phyloP scores from a whole-genome alignment of 2,888 invertebrate species.

The Cryptocheilus praepositus region DNA sequence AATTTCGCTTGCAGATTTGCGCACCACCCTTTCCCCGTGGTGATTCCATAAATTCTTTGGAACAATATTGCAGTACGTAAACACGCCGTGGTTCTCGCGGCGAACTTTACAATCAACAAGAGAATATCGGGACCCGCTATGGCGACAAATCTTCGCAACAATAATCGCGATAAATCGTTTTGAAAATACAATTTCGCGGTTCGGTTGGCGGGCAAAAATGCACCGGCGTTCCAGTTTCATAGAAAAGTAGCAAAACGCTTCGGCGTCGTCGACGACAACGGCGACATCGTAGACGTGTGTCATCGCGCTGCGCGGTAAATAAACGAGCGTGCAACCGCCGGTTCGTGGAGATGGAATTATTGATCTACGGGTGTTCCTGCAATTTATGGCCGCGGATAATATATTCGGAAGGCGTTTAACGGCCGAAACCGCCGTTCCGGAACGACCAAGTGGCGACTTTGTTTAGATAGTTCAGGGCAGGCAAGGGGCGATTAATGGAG shows the following conservation, averaged over 20 bases:
- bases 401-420: conserved; percentile 70
- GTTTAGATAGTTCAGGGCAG: conserved; percentile 40
- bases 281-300: conserved; percentile 25
- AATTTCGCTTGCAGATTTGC: conserved; percentile 2
- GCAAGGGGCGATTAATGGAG: background rate
- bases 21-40: background rate
- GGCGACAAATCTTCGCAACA: too few relatives aligned
- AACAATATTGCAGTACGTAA: background rate
- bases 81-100: too few relatives aligned
- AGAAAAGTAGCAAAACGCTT: conserved; percentile 34
- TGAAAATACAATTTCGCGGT: conserved; percentile 11
- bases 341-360: conserved; percentile 68
- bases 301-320: conserved; percentile 54
- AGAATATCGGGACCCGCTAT: too few relatives aligned
- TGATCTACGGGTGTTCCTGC: conserved; percentile 67
- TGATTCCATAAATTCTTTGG: background rate
- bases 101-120: too few relatives aligned
- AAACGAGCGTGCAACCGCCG: conserved; percentile 53
- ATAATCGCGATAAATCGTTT: conserved; percentile 24
- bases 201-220: conserved; percentile 3
- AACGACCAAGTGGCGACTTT: conserved; percentile 51
- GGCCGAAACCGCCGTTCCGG: conserved; percentile 55
- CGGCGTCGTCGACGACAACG: conserved; percentile 35
- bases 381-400: conserved; percentile 70
- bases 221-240: conserved; percentile 38